Conservation (phyloP, 2,113 vertebrate genomes). For the Penelope pileata region DNA sequence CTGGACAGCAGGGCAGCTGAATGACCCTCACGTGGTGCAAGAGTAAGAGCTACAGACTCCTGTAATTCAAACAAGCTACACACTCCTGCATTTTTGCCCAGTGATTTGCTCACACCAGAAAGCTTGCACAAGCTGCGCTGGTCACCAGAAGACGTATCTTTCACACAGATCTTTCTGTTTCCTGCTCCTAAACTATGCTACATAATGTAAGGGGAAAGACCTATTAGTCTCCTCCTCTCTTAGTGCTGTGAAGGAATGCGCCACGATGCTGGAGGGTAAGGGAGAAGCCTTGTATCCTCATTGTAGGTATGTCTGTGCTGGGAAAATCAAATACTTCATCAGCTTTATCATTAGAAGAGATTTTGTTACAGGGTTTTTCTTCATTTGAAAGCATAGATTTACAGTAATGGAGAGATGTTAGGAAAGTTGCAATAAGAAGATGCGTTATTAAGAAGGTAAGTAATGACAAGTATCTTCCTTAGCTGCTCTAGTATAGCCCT, state of each 20-base stretch:
- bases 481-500: neutral
- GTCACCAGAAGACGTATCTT: neutral
- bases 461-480: neutral
- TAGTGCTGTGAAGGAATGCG: neutral
- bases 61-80: neutral
- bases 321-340: neutral
- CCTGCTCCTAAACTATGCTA: neutral
- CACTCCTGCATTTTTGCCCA: neutral
- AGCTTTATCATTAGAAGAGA: neutral
- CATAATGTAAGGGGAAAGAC: neutral
- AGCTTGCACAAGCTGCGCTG: fast-evolving
- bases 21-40: neutral
- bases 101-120: neutral
- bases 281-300: neutral
- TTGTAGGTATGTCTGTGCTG: neutral
- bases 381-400: neutral
- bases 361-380: neutral
- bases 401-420: neutral
- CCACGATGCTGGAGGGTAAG: neutral
- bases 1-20: neutral
- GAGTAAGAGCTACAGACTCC: neutral
- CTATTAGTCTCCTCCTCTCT: neutral
- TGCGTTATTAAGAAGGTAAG: neutral
- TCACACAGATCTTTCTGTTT: neutral
- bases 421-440: neutral